Evolutionary conservation across 2,888 invertebrate genomes (phyloP).

Genomic region (Lycaena phlaeas): DNA sequence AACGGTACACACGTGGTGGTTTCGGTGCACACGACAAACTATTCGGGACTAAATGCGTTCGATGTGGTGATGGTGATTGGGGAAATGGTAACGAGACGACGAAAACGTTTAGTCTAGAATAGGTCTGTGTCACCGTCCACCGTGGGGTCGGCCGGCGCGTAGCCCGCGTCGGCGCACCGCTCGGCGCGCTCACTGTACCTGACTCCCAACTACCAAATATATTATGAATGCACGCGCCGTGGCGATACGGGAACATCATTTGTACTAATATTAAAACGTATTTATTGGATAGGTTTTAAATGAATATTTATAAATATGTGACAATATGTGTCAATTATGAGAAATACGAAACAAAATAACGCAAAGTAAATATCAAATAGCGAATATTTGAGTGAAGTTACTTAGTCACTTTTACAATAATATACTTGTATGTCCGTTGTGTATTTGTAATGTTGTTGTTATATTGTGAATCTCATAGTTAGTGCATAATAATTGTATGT

Average conservation of each 20-base stretch:
- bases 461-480: conserved; percentile 51
- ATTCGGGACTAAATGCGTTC: conserved; percentile 11
- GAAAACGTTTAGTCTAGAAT: neutral
- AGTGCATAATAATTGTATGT: conserved; percentile 25
- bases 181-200: neutral
- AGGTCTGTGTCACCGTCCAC: neutral
- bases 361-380: conserved; percentile 1
- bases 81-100: neutral
- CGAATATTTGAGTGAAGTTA: neutral
- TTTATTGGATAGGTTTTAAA: conserved; percentile 10
- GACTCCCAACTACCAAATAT: neutral
- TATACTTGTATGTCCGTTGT: conserved; percentile 14
- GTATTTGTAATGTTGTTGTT: conserved; percentile 23
- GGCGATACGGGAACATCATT: conserved; percentile 1
- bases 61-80: neutral
- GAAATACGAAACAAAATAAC: conserved; percentile 9
- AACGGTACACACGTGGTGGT: conserved; percentile 22
- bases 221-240: neutral
- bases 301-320: conserved; percentile 38
- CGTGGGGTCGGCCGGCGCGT: neutral
- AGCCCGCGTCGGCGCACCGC: neutral
- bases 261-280: conserved; percentile 7
- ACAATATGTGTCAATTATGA: conserved; percentile 57
- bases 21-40: neutral
- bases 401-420: conserved; percentile 14